Evolutionary conservation across 2,113 vertebrate genomes (phyloP), one percentile per base, ranked within the genome.

Genomic region (Forbesichthys papilliferus): DNA sequence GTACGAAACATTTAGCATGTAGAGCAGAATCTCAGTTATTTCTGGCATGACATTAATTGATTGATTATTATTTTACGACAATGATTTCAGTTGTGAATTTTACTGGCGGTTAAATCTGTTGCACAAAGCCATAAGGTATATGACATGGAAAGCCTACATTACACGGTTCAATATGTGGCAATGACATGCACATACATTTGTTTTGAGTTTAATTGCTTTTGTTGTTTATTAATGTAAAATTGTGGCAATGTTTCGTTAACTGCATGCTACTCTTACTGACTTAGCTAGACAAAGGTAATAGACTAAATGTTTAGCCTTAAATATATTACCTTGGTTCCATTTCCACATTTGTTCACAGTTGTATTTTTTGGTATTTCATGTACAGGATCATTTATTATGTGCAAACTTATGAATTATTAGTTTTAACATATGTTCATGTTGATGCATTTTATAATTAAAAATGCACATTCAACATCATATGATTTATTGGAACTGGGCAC

Each of bases 41-140:
- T 87, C 77, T 86, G 95, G 96, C 96, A 98, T 97, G 96, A 91
- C 93, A 93, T 94, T 94, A 93, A 90, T 93, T 82, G 91, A 93
- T 92, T 93, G 0, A 42, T 42, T 94, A 92, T 89, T 91, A 93
- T 92, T 93, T 93, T 86, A 60, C 70, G 86, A 86, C 88, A 88
- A 86, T 76, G 78, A 66, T 85, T 80, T 80, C 66, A 82, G 84
- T 73, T 68, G 66, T 20, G 5, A 27, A 77, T 78, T 76, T 83
- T 87, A 83, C 84, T 84, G 87, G 83, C 69, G 49, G 88, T 89
- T 81, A 74, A 78, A 42, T 42, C 70, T 88, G 73, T 87, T 80
- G 86, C 88, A 90, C 81, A 89, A 92, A 91, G 87, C 90, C 86
- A 91, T 90, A 91, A 70, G 76, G 84, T 86, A 88, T 86, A 82